Percentiles rank a stretch among this genome's conserved stretches.
Evolutionary conservation across 2,113 vertebrate species (phyloP).

Genomic region (Galeopterus variegatus): DNA sequence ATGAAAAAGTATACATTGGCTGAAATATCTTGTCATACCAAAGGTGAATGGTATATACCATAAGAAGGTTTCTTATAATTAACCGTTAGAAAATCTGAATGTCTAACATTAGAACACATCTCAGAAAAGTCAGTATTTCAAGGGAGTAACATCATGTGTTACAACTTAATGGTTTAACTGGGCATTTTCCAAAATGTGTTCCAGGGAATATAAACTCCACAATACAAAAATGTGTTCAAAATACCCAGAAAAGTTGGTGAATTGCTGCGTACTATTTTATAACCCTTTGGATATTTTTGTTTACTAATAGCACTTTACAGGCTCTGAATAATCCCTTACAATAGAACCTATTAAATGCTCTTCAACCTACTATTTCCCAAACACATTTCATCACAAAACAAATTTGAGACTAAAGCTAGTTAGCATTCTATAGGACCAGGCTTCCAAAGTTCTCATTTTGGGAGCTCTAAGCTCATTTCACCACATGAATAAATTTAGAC

Average conservation of each 20-base stretch:
- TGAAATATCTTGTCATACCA: neutral
- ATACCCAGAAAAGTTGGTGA: conserved; percentile 8
- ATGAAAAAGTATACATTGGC: neutral
- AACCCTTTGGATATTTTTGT: neutral
- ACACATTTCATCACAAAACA: neutral
- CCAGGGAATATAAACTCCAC: neutral
- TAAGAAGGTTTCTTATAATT: neutral
- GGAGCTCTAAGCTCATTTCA: conserved; percentile 2
- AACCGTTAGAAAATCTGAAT: neutral
- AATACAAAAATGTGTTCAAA: neutral
- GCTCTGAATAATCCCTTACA: neutral
- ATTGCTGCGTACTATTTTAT: neutral
- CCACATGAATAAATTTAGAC: neutral
- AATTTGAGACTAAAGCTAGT: conserved; percentile 18
- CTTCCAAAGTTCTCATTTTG: neutral
- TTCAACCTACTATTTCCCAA: neutral
- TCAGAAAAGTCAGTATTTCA: conserved; percentile 30
- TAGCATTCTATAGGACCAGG: neutral
- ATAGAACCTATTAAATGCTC: neutral
- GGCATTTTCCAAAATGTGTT: conserved; percentile 2
- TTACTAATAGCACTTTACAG: neutral
- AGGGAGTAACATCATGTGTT: neutral
- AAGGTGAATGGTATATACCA: neutral
- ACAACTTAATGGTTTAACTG: neutral
- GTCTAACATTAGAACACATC: neutral